Conservation (phyloP, 2,113 vertebrate genomes). For the Probosciger aterrimus region DNA sequence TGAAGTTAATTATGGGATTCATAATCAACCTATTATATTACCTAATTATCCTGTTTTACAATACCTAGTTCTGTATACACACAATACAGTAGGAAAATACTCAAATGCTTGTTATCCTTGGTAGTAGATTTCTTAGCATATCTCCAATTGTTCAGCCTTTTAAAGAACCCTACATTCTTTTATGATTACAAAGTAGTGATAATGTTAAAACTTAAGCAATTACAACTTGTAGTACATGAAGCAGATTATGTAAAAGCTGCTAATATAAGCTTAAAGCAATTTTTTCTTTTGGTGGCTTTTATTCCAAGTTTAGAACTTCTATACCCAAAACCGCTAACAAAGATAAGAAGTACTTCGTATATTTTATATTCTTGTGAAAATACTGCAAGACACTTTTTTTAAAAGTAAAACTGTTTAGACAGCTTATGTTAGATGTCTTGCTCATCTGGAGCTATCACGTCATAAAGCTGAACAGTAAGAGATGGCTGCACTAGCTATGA, state of each 20-base stretch:
- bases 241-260: background rate
- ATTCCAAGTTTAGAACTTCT: background rate
- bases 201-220: background rate
- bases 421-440: background rate
- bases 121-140: background rate
- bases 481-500: background rate
- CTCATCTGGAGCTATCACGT: background rate
- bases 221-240: background rate
- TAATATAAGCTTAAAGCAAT: background rate
- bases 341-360: accelerated
- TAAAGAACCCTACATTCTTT: background rate
- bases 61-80: background rate
- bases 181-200: background rate
- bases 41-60: background rate
- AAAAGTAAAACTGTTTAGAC: background rate
- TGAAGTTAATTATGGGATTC: background rate
- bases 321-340: background rate
- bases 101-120: background rate
- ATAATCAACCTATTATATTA: background rate
- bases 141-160: background rate
- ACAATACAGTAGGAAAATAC: background rate
- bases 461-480: background rate
- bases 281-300: background rate
- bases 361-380: background rate
- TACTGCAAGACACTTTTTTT: background rate